A percentile compares a stretch with the other conserved stretches of the same genome.
Conservation (phyloP, 2,797 vertebrate genomes). For the Sparidentex hasta region DNA sequence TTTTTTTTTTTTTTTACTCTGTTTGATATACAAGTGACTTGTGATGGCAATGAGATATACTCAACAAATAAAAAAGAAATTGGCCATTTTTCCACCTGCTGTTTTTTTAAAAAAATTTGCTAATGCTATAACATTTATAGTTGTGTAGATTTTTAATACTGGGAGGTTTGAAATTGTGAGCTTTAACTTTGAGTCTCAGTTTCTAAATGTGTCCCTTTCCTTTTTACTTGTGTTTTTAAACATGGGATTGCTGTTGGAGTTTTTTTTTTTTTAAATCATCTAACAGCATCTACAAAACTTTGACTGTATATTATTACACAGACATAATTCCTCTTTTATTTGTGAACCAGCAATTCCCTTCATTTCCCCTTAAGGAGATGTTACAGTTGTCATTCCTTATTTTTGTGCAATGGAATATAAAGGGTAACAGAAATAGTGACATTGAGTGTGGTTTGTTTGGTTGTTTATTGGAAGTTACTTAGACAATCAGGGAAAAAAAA, state of each 20-base stretch:
- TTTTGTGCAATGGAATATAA: slow-evolving; percentile 81
- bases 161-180: slow-evolving; percentile 77
- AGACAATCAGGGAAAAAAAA: slow-evolving; percentile 86
- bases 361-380: slow-evolving; percentile 69
- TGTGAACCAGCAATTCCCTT: slow-evolving; percentile 71
- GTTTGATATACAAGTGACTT: slow-evolving; percentile 74
- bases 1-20: slow-evolving; percentile 54
- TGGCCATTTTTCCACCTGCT: slow-evolving; percentile 76
- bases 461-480: slow-evolving; percentile 79
- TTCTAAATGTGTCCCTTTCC: slow-evolving; percentile 71
- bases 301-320: slow-evolving; percentile 70
- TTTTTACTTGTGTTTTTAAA: slow-evolving; percentile 67
- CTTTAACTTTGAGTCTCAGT: slow-evolving; percentile 77
- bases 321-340: slow-evolving; percentile 71
- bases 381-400: slow-evolving; percentile 82
- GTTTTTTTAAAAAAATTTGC: slow-evolving; percentile 69
- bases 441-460: slow-evolving; percentile 63
- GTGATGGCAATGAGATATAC: slow-evolving; percentile 66
- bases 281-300: slow-evolving; percentile 63
- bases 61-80: slow-evolving; percentile 57
- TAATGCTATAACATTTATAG: slow-evolving; percentile 85
- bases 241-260: slow-evolving; percentile 48
- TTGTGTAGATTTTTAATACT: slow-evolving; percentile 84
- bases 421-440: slow-evolving; percentile 71
- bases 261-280: slow-evolving; percentile 42